Evolutionary conservation across 2,797 vertebrate genomes (phyloP).

Genomic region (Poeciliopsis paucimaculata): DNA sequence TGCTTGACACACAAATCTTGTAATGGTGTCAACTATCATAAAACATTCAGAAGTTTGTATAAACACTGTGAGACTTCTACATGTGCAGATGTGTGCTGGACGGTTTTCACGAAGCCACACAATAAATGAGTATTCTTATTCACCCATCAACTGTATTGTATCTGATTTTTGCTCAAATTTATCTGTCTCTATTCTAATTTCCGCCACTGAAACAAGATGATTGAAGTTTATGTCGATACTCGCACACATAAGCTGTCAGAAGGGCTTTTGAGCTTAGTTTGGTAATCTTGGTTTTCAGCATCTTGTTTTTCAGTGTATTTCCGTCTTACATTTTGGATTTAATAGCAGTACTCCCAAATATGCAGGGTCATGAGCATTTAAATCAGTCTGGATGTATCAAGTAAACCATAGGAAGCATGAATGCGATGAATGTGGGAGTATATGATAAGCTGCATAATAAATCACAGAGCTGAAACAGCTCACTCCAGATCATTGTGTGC

Average conservation of each 20-base stretch:
- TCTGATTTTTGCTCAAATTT: not conserved
- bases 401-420: constrained; percentile 38
- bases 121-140: not conserved
- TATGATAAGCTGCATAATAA: constrained; percentile 45
- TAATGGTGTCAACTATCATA: constrained; percentile 21
- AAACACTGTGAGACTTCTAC: constrained; percentile 1
- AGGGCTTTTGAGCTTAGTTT: not conserved
- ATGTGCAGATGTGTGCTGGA: not conserved
- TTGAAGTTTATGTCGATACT: not conserved
- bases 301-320: not conserved
- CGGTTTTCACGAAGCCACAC: not conserved
- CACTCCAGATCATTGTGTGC: constrained; percentile 13
- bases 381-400: not conserved
- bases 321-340: not conserved
- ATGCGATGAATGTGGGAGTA: constrained; percentile 45
- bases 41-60: constrained; percentile 12
- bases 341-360: not conserved
- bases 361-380: constrained; percentile 23
- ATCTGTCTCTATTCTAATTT: not conserved
- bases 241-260: not conserved
- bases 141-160: not conserved
- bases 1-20: constrained; percentile 16
- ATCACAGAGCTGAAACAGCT: constrained; percentile 30
- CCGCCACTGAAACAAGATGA: not conserved
- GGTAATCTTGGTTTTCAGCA: not conserved